Conservation (phyloP, 35 echinoderm and acorn worm species). For the Anneissia japonica region DNA sequence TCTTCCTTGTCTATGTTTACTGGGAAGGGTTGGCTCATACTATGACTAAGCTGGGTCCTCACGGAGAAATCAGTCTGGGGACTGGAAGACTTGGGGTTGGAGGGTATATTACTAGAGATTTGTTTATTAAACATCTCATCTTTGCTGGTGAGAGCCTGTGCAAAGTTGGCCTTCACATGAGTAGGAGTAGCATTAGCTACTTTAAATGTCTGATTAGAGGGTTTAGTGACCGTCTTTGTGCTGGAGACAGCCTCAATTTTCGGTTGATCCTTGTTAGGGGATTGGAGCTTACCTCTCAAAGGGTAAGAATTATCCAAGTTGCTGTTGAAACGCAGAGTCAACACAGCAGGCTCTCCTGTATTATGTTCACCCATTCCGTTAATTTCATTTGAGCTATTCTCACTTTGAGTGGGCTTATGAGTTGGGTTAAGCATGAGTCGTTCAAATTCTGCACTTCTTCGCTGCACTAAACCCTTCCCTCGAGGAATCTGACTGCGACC, state of each 20-base stretch:
- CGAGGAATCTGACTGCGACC: background rate
- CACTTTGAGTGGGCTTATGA: background rate
- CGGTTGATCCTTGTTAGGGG: background rate
- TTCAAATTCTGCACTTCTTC: background rate
- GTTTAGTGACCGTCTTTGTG: background rate
- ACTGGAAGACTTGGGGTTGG: background rate
- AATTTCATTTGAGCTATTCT: no score
- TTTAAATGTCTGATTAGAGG: background rate
- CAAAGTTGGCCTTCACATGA: background rate
- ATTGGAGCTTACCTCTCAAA: background rate
- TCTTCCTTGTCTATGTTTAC: no score
- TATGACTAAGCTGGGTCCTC: no score
- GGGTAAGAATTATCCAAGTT: background rate
- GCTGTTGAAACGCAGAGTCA: background rate
- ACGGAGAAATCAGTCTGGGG: no score
- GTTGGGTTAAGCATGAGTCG: background rate
- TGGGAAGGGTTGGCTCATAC: no score
- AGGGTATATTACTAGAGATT: background rate
- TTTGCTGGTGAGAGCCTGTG: background rate
- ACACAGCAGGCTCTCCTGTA: background rate
- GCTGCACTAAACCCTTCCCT: background rate
- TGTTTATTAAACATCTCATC: background rate
- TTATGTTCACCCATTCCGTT: background rate
- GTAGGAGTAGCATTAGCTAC: background rate
- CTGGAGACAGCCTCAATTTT: background rate